These are phyloP conservation scores for Oncorhynchus tshawytscha DNA, from an alignment of 2,113 vertebrate genomes.

Conservation along the genomic window DNA sequence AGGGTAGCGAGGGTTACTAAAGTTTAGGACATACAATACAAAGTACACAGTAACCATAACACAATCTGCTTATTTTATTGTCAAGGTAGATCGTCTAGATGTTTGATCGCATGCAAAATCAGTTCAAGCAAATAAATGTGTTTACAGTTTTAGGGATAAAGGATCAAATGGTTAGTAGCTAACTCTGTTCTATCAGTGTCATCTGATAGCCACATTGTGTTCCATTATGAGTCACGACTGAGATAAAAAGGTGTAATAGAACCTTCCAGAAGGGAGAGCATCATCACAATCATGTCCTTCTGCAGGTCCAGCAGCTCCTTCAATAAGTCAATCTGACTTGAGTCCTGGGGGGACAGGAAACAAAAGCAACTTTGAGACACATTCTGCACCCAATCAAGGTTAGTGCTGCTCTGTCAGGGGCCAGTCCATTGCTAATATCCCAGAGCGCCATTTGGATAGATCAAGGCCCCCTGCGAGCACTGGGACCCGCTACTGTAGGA, in stretches of 20 bases:
- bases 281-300: slow-evolving; percentile 99
- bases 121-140: not conserved
- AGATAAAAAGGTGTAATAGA: slow-evolving; percentile 11
- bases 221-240: not conserved
- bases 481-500: slow-evolving; percentile 33
- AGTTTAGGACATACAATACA: not conserved
- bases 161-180: not conserved
- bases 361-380: slow-evolving; percentile 31
- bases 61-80: not conserved
- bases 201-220: not conserved
- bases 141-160: not conserved
- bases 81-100: not conserved
- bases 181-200: not conserved
- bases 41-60: too few species aligned
- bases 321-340: slow-evolving; percentile 95
- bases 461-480: slow-evolving; percentile 41
- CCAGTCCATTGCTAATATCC: slow-evolving; percentile 27
- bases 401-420: slow-evolving; percentile 11
- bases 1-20: not conserved
- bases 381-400: slow-evolving; percentile 17
- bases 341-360: slow-evolving; percentile 78
- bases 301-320: slow-evolving; percentile 96
- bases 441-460: slow-evolving; percentile 40
- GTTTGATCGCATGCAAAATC: not conserved
- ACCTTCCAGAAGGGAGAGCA: slow-evolving; percentile 98